A percentile compares a stretch with the other conserved stretches of the same genome.
Conservation (phyloP, 2,113 vertebrate genomes). For the Atrichornis clamosus region DNA sequence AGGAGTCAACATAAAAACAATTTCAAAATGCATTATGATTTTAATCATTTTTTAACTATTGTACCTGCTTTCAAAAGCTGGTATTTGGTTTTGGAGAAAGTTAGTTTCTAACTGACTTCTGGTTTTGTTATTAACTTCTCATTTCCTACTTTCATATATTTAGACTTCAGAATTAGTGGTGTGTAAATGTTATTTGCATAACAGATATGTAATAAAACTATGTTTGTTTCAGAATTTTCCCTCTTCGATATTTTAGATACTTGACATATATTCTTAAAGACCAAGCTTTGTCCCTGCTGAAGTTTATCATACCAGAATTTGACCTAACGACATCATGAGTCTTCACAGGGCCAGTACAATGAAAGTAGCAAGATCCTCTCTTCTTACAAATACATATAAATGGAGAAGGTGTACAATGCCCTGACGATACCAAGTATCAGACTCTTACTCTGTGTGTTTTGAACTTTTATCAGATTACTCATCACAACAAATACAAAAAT, state of each 20-base stretch:
- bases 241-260: neutral
- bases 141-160: slow-evolving; percentile 62
- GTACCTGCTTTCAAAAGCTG: neutral
- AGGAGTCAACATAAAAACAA: neutral
- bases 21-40: neutral
- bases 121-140: slow-evolving; percentile 45
- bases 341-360: neutral
- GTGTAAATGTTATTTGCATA: slow-evolving; percentile 54
- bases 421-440: neutral
- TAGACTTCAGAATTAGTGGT: slow-evolving; percentile 37
- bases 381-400: rapidly evolving
- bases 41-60: neutral
- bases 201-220: neutral
- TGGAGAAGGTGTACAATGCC: neutral
- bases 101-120: slow-evolving; percentile 36
- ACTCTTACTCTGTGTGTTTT: neutral
- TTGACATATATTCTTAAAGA: neutral
- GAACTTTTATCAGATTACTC: neutral
- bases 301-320: neutral
- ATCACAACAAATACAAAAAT: neutral
- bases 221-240: slow-evolving; percentile 15
- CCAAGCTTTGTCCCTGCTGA: neutral
- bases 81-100: slow-evolving; percentile 56
- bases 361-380: neutral
- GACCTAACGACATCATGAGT: neutral